Percentiles rank a stretch among this genome's conserved stretches.
Conservation (phyloP, 2,888 invertebrate species). For the Euproctis similis region DNA sequence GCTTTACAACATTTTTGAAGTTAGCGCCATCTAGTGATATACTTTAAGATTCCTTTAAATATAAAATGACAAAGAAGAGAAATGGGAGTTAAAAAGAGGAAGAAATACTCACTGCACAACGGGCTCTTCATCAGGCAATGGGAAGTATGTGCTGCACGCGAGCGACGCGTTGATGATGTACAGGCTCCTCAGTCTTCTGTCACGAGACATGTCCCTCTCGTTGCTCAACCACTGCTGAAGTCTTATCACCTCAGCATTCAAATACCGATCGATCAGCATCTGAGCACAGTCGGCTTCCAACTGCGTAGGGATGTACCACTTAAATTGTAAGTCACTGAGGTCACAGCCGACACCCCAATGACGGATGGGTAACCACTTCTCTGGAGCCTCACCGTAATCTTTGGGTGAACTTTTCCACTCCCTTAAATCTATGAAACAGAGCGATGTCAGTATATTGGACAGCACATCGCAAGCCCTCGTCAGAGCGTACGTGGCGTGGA, state of each 20-base stretch:
- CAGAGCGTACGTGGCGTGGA: constrained; percentile 81
- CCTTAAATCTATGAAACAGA: constrained; percentile 78
- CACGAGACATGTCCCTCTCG: constrained; percentile 74
- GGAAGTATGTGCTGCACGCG: constrained; percentile 79
- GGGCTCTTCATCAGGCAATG: constrained; percentile 80
- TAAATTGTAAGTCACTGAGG: constrained; percentile 78
- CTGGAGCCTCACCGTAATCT: constrained; percentile 78
- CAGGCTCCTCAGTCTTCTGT: constrained; percentile 80
- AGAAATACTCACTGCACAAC: constrained; percentile 67
- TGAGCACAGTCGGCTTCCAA: constrained; percentile 82
- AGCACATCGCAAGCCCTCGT: constrained; percentile 78
- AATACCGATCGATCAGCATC: constrained; percentile 78
- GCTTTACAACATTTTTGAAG: too few species aligned
- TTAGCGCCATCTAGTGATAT: too few species aligned
- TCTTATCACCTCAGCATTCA: constrained; percentile 78
- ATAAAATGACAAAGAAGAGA: not conserved
- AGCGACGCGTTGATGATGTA: constrained; percentile 80
- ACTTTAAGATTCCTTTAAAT: not conserved
- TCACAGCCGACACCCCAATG: constrained; percentile 88
- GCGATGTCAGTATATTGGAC: constrained; percentile 71
- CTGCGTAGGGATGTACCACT: constrained; percentile 86
- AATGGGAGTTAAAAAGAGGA: not conserved
- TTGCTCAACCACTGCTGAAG: constrained; percentile 75
- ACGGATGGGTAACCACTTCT: constrained; percentile 82
- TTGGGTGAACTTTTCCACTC: constrained; percentile 78